Percentiles rank a stretch among this genome's conserved stretches.
Conservation (phyloP, 2,888 invertebrate genomes). For the Drosophila vallismaia region DNA sequence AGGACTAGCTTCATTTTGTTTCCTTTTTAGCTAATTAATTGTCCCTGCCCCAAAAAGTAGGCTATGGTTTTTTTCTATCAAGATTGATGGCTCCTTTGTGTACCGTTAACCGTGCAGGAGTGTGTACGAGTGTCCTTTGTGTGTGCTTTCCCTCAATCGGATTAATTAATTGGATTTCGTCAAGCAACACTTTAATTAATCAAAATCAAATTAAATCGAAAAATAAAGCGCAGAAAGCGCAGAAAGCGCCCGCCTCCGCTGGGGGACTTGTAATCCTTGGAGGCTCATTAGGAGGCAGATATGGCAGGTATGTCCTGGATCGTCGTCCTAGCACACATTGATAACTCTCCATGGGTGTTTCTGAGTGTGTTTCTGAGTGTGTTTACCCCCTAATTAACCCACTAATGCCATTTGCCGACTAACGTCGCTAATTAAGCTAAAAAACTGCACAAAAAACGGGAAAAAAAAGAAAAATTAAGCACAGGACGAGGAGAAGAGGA, state of each 20-base stretch:
- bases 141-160: constrained; percentile 9
- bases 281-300: constrained; percentile 39
- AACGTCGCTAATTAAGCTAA: constrained; percentile 74
- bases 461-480: constrained; percentile 9
- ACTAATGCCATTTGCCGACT: constrained; percentile 72
- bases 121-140: not conserved
- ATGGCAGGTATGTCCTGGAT: not conserved
- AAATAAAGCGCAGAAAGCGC: not conserved
- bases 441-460: constrained; percentile 35
- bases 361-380: constrained; percentile 5
- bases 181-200: constrained; percentile 36
- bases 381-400: constrained; percentile 65
- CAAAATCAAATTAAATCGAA: constrained; percentile 41
- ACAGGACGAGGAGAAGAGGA: constrained; percentile 25
- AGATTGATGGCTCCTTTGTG: constrained; percentile 16
- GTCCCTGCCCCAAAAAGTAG: constrained; percentile 1
- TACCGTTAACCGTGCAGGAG: not conserved
- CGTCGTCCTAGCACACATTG: constrained; percentile 39
- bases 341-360: constrained; percentile 13
- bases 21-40: constrained; percentile 7
- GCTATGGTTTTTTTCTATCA: constrained; percentile 9
- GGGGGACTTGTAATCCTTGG: constrained; percentile 13
- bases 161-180: constrained; percentile 41
- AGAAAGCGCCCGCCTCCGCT: not conserved
- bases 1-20: not conserved